Evolutionary conservation across 2,888 invertebrate genomes (phyloP), one percentile per base, ranked within the genome.

Genomic region (Operophtera brumata): DNA sequence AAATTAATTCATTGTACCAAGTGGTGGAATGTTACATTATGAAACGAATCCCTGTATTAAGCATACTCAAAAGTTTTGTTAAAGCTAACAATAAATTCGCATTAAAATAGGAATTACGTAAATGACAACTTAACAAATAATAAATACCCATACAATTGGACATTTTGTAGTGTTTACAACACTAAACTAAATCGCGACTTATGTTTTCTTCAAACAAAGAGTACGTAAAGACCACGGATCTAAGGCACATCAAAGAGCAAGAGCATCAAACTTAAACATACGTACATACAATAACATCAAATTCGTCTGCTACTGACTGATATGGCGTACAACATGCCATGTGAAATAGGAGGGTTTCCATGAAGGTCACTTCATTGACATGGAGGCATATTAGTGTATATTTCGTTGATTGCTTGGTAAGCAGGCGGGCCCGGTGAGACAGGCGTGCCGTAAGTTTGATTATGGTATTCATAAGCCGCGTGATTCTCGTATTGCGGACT

Each of bases 361-460:
- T 20, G 9, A 7, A 20, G 36, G 13, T 10, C 20, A 12, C 26
- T 50, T 57, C 62, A 68, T 28, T 65, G 61, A 54, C 61, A 67
- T 54, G 62, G 67, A 50, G 65, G 61, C 57, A 77, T 66, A 56
- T 80, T 77, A n/a, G 65, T 65, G 61, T 86, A 86, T 12, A 73
- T 67, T 60, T 88, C 88, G 54, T 71, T 78, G 10, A 69, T 55
- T 6, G 82, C 75, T 55, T 86, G 88, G 64, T 89, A 90, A 1
- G 87, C 89, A 36, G 90, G 89, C 40, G 89, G 90, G 61, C 90
- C 90, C 36, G 89, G 87, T 0, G 65, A 65, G 4, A 65, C 54
- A n/a, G 65, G 65, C 41, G 65, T 65, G 36, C 62, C 62, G 26
- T 65, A 62, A 7, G 58, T 34, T 1, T 61, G 57, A 6, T 53